Conservation (phyloP, 2,113 vertebrate species). For the Nyctereutes procyonoides region DNA sequence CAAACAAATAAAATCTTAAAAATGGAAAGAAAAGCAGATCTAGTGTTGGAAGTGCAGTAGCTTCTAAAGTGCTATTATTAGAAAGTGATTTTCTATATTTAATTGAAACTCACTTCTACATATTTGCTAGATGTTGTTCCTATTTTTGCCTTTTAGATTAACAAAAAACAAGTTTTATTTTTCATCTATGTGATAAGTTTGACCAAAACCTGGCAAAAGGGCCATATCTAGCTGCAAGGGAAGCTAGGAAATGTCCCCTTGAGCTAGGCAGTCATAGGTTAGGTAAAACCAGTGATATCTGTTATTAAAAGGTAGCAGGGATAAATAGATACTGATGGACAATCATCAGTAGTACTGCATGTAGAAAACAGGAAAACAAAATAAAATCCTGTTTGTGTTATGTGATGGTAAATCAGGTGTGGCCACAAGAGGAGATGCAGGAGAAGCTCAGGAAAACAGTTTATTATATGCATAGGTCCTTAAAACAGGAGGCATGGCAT, state of each 20-base stretch:
- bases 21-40: neutral
- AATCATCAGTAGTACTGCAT: neutral
- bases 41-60: neutral
- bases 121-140: neutral
- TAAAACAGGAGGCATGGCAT: neutral
- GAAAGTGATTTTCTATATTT: neutral
- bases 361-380: neutral
- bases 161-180: slow-evolving; percentile 30
- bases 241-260: neutral
- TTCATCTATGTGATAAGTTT: neutral
- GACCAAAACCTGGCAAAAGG: neutral
- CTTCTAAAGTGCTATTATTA: neutral
- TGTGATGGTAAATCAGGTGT: neutral
- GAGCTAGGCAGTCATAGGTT: neutral
- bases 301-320: neutral
- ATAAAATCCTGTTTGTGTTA: neutral
- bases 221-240: neutral
- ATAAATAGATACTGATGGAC: neutral
- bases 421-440: neutral
- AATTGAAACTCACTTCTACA: neutral
- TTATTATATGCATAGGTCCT: neutral
- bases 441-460: neutral
- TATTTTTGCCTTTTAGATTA: neutral
- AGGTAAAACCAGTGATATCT: neutral
- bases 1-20: no score